Percentiles rank a stretch among this genome's conserved stretches.
Evolutionary conservation across 2,797 vertebrate genomes (phyloP).

Genomic region (Poeciliopsis gracilis): DNA sequence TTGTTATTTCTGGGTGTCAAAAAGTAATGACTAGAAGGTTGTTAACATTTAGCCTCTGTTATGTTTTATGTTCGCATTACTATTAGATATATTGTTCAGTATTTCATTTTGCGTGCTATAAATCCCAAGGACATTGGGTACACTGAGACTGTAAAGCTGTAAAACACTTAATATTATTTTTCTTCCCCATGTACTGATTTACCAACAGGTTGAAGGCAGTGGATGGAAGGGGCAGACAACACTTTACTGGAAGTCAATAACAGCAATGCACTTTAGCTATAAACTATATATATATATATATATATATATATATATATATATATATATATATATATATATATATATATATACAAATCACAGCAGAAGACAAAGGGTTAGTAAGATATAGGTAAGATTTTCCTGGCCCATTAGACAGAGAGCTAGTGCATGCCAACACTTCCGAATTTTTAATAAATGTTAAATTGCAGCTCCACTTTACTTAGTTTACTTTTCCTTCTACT

Average conservation of each 20-base stretch:
- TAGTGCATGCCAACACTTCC: not conserved
- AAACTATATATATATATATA: not conserved
- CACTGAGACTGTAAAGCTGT: slow-evolving; percentile 39
- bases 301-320: too few species aligned
- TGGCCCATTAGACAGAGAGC: too few species aligned
- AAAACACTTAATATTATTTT: slow-evolving; percentile 29
- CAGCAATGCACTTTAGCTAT: not conserved
- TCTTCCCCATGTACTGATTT: slow-evolving; percentile 21
- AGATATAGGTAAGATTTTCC: not conserved
- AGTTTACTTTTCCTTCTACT: not conserved
- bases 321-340: too few species aligned
- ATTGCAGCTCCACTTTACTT: not conserved
- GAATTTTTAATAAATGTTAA: not conserved
- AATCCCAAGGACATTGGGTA: slow-evolving; percentile 43
- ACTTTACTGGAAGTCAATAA: not conserved
- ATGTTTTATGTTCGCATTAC: slow-evolving; percentile 39
- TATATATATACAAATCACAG: not conserved
- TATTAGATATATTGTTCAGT: slow-evolving; percentile 35
- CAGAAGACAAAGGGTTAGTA: not conserved
- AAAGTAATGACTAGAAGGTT: slow-evolving; percentile 32
- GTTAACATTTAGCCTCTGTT: slow-evolving; percentile 45
- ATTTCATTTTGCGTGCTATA: slow-evolving; percentile 32
- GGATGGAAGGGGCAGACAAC: not conserved
- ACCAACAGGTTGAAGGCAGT: not conserved
- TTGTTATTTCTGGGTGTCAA: slow-evolving; percentile 29